Base-by-base conservation (phyloP, 2,888 invertebrate species). In the Caenorhabditis sp. region DNA sequence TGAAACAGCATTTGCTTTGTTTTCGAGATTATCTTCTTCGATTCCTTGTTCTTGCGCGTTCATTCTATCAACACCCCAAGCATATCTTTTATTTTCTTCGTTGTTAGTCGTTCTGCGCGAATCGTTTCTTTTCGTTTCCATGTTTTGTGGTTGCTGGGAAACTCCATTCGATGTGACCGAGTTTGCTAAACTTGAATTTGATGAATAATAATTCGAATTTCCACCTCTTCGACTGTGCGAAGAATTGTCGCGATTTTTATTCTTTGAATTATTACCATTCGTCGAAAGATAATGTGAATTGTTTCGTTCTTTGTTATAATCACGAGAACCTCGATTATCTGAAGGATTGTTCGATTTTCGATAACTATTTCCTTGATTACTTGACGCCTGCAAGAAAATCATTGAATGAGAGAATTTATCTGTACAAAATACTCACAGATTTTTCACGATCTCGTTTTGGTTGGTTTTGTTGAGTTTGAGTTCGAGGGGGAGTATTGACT, bases 211-310 rank as follows among this genome's bases (percentile, higher is more conserved):
- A 50, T 36, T 56, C 54, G 23, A n/a, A 23, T 43, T 59, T 1
- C 27, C 54, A 5, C 65, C 62, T 20, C 59, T 67, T 43, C 62
- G 62, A 59, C 64, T 67, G 43, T 67, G 63, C 10, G 65, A 65
- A 7, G 67, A 72, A 21, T 62, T 67, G 59, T 67, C 67, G 1
- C 67, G 67, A 50, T 67, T 12, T 8, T 59, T 43, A 3, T 43
- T 43, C 3, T 43, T 43, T 10, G 31, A 31, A 31, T 31, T 7
- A 3, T 21, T 53, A 4, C 27, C 38, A 36, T 58, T 58, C 4
- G 31, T 43, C 17, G 43, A 43, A 2, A 43, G 43, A 14, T 43
- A 43, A 14, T 43, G 12, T 17, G 43, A 43, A 43, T 43, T 43
- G 17, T 43, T 43, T 43, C 43, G 43, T 38, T 65, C 52, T 53